Evolutionary conservation across 2,888 invertebrate genomes (phyloP), one percentile per base, ranked within the genome.

Genomic region (Drosophila nigricruria): DNA sequence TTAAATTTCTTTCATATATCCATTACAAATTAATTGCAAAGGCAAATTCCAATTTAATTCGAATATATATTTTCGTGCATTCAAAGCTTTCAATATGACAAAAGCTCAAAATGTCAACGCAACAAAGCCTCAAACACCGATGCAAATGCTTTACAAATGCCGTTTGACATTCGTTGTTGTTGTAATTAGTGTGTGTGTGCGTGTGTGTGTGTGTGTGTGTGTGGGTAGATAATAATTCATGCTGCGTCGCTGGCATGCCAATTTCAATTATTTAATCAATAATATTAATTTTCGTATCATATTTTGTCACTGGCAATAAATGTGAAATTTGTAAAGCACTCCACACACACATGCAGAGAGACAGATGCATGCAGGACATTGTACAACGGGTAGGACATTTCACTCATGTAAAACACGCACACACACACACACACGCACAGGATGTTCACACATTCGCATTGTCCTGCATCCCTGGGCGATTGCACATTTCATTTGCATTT

Each of bases 181-280:
- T 58, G 34, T 12, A 25, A 58, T 40, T 34, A 16, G 56, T n/a
- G 14, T 9, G n/a, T 16, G 54, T 23, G 52, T 25, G 63, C 10
- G 42, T 12, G 20, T 42, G 5, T 20, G 5, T 12, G 40, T 18
- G 5, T 6, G 50, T n/a, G 5, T 9, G 16, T 27, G 56, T 34
- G 52, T 40, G 63, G 63, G 45, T 27, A 23, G 61, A 66, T 60
- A 70, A 90, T 90, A 90, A 91, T 88, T 90, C 83, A 90, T 87
- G 76, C 73, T 65, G 59, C 63, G 65, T 65, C 70, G 81, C 79
- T 66, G 73, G 90, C 91, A 91, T 90, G 91, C 91, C 92, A 91
- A 91, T 91, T 92, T 92, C 92, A 92, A 92, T 92, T 92, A 92
- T 92, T 92, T 92, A 92, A 92, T 92, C 92, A 92, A 92, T 92